Base-by-base conservation (phyloP, 92 coral and sea anemone species). In the Pocillopora grandis region DNA sequence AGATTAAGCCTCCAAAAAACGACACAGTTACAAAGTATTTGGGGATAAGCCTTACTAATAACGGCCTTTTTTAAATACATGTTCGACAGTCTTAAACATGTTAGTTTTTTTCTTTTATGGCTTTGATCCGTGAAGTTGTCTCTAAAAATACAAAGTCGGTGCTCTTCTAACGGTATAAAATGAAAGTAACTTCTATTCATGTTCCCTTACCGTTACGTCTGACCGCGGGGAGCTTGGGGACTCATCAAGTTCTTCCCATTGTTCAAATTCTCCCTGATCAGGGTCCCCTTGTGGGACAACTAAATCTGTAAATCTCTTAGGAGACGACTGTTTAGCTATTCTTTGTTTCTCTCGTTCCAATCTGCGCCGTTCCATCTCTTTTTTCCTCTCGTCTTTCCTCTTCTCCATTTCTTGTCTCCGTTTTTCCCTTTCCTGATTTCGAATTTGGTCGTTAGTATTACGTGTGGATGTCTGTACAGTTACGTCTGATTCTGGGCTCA, bases 371-470 rank as follows among this genome's bases (percentile, higher is more conserved):
- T 94, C 92, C 36, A 88, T 87, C 23, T 89, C 92, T 83, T 75
- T 90, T 85, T 80, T 91, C 61, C 93, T 90, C 72, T 92, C 95
- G 35, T 89, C 95, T 66, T 94, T 90, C 62, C 87, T 75, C 64
- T 71, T 85, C 76, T 88, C 91, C 86, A 92, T 87, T 68, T 91
- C 95, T 49, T 80, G 87, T 21, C 87, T 76, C 33, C 95, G 78
- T 73, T 72, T 76, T 62, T 90, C 94, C 57, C 86, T 87, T 62
- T 87, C 89, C 68, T 85, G 68, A 27, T 70, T 89, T 66, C 66
- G 75, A 48, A 65, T 48, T 70, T 82, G 86, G 74, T 88, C 93
- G 56, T 82, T 66, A 8, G 61, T 69, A 72, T 68, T 78, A 42
- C 86, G 76, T 19, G 36, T 42, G 36, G 11, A 36, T 48, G 12